A percentile compares a stretch with the other conserved stretches of the same genome.
phyloP scores from a whole-genome alignment of 2,797 vertebrate genomes.

The Coranthus polyacanthus region DNA sequence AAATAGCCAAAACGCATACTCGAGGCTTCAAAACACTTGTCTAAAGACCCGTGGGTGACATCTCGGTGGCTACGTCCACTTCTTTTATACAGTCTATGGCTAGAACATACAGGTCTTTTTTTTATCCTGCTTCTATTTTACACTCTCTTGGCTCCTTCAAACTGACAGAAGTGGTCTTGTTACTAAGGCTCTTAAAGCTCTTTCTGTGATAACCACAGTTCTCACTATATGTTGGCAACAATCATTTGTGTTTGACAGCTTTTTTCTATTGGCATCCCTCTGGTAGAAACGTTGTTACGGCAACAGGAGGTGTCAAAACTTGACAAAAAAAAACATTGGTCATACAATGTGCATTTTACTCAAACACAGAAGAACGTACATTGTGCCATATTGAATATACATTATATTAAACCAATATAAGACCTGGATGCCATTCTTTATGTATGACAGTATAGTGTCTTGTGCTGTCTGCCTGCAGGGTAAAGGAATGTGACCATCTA shows the following conservation, averaged over 20 bases:
- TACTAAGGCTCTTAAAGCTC: slow-evolving; percentile 17
- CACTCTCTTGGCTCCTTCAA: neutral
- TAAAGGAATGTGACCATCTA: slow-evolving; percentile 60
- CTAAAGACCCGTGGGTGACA: too few species aligned
- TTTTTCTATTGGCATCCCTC: slow-evolving; percentile 18
- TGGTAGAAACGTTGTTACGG: neutral
- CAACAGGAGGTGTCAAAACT: slow-evolving; percentile 11
- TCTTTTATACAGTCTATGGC: too few species aligned
- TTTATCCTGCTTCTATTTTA: too few species aligned
- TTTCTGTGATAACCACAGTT: slow-evolving; percentile 28
- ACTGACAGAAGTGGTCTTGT: slow-evolving; percentile 1
- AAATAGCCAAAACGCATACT: too few species aligned
- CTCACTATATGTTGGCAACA: slow-evolving; percentile 13
- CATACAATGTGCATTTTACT: slow-evolving; percentile 1
- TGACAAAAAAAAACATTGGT: slow-evolving; percentile 1
- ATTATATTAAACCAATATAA: slow-evolving; percentile 37
- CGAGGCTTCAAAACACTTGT: too few species aligned
- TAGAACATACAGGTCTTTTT: too few species aligned
- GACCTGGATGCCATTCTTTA: slow-evolving; percentile 22
- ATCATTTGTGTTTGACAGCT: slow-evolving; percentile 5
- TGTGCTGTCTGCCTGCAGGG: slow-evolving; percentile 33
- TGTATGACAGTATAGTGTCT: slow-evolving; percentile 2
- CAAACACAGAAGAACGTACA: neutral
- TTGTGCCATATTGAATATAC: slow-evolving; percentile 4
- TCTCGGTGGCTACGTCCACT: too few species aligned